Base-by-base conservation (phyloP, 2,797 vertebrate species). In the Halcyon badia region DNA sequence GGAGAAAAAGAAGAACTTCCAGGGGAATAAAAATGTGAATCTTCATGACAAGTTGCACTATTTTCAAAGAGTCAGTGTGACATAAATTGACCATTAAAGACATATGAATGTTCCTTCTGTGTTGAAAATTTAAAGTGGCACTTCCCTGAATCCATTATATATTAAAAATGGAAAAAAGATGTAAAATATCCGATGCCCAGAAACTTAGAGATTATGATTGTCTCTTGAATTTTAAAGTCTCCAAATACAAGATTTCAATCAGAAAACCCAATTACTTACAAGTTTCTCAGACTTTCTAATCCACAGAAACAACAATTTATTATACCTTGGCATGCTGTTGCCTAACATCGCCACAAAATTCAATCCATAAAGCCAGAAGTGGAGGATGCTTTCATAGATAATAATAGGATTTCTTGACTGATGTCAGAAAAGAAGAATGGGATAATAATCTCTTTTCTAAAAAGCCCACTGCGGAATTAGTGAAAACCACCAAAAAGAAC, bases 131-230 rank as follows among this genome's bases (percentile, higher is more conserved):
- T 54, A 11, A 93, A 76, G 58, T 84, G 56, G 31, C 62, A 66
- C 57, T 86, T 91, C 65, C 91, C 83, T 94, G 75, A 92, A 93
- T n/a, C 14, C 11, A 14, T 87, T 96, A 21, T 49, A 31, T 90
- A 82, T 93, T 94, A 90, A 91, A 94, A 96, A 92, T 66, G 4
- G 42, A 88, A 83, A 91, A 91, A 91, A 82, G 35, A 76, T n/a
- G 20, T 73, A 70, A 91, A 90, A 62, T 82, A 87, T 25, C 64
- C 82, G 72, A 69, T 69, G 66, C n/a, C 60, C 41, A 89, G 87
- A 90, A 93, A 85, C 42, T 70, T 72, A 51, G 66, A 88, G 28
- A 35, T 54, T 6, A 24, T 48, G 28, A 33, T 64, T 79, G 9
- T 81, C 28, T 91, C 49, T 77, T 86, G 71, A 92, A 73, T 65